Conservation (phyloP, 2,797 vertebrate species). For the Molossus molossus region DNA sequence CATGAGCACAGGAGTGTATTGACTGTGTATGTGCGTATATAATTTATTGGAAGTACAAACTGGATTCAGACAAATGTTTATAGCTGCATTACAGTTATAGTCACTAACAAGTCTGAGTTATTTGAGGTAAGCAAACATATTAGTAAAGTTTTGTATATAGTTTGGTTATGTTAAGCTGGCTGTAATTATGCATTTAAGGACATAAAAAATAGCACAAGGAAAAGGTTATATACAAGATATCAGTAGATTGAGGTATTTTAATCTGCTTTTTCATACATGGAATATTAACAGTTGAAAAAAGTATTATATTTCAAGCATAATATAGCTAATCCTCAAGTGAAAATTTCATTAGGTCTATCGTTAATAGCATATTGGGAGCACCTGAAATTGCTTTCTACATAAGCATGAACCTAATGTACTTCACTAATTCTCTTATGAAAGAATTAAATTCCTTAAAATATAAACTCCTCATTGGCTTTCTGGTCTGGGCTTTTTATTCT, state of each 20-base stretch:
- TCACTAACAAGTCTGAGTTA: slow-evolving; percentile 32
- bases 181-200: slow-evolving; percentile 58
- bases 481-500: slow-evolving; percentile 19
- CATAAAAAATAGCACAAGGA: slow-evolving; percentile 61
- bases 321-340: slow-evolving; percentile 43
- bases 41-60: slow-evolving; percentile 25
- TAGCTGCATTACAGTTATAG: neutral
- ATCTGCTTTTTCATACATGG: slow-evolving; percentile 51
- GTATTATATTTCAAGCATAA: slow-evolving; percentile 57
- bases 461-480: slow-evolving; percentile 25
- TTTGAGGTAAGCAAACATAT: slow-evolving; percentile 52
- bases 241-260: slow-evolving; percentile 56
- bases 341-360: slow-evolving; percentile 69
- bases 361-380: slow-evolving; percentile 39
- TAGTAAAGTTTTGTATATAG: slow-evolving; percentile 51
- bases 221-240: slow-evolving; percentile 55
- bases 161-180: slow-evolving; percentile 25
- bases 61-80: neutral
- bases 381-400: slow-evolving; percentile 16
- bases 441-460: slow-evolving; percentile 28
- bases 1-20: slow-evolving; percentile 30
- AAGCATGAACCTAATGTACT: neutral
- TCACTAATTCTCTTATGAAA: slow-evolving; percentile 40
- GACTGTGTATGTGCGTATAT: neutral
- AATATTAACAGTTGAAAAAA: slow-evolving; percentile 56